phyloP scores from a whole-genome alignment of 2,797 vertebrate species.

The Adelosebastes latens region DNA sequence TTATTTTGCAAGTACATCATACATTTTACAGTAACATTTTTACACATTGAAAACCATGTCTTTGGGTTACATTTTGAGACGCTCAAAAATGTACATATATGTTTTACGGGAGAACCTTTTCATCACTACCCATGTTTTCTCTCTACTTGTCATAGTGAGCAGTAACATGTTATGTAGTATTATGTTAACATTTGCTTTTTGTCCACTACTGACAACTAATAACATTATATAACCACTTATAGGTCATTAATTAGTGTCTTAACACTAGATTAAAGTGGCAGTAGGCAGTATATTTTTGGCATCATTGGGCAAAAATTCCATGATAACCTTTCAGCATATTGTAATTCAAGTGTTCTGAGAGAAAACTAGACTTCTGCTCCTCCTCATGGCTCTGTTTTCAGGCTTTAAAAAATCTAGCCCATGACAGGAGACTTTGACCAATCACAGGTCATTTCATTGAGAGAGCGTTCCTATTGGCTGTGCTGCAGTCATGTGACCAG shows the following conservation, averaged over 20 bases:
- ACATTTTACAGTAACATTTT: neutral
- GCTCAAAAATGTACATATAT: neutral
- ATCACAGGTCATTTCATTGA: no score
- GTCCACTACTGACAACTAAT: neutral
- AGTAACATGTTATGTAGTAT: neutral
- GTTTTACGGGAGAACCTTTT: neutral
- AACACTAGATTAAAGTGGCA: neutral
- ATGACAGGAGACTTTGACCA: no score
- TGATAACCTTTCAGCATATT: no score
- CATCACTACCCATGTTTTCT: neutral
- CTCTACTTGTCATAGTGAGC: neutral
- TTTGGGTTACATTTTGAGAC: neutral
- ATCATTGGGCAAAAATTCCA: no score
- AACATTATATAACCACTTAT: neutral
- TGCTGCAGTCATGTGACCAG: no score
- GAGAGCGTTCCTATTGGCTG: no score
- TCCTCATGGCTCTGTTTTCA: no score
- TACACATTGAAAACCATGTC: neutral
- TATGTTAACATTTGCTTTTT: neutral
- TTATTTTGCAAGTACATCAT: neutral
- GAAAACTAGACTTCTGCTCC: no score
- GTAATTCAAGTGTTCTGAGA: no score
- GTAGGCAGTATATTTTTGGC: no score
- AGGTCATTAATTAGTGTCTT: neutral
- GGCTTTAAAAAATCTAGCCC: no score